A percentile compares a stretch with the other conserved stretches of the same genome.
Conservation (phyloP, 2,113 vertebrate species). For the Daubentonia madagascariensis region DNA sequence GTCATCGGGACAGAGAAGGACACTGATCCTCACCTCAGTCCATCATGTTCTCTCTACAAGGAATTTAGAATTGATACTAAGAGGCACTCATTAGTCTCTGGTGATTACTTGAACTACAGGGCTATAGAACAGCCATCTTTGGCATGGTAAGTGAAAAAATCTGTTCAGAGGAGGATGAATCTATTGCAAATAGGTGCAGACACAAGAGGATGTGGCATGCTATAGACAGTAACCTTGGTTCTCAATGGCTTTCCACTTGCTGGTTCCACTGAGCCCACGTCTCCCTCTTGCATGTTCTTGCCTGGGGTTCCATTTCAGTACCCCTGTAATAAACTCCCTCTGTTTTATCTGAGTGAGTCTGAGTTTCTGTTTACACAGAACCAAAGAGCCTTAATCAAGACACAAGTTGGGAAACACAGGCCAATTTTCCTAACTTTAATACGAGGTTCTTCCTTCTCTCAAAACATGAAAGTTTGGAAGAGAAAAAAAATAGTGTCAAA, state of each 20-base stretch:
- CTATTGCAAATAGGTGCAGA: not conserved
- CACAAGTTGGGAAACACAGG: conserved; percentile 1
- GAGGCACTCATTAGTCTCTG: not conserved
- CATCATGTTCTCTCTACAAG: not conserved
- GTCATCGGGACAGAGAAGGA: not conserved
- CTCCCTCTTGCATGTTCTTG: not conserved
- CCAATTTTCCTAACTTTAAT: conserved; percentile 27
- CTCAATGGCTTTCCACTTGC: not conserved
- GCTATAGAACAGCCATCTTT: not conserved
- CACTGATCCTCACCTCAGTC: not conserved
- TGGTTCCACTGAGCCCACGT: not conserved
- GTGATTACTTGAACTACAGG: not conserved
- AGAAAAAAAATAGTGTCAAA: not conserved
- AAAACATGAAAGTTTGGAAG: conserved; percentile 13
- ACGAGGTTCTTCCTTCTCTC: not conserved
- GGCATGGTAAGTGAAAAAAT: not conserved
- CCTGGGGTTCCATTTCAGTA: not conserved
- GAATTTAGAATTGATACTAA: not conserved
- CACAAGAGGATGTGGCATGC: not conserved
- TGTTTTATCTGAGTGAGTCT: conserved; percentile 2
- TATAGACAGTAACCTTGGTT: not conserved
- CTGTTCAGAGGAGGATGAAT: not conserved
- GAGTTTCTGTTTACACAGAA: not conserved
- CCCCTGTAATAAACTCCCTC: not conserved
- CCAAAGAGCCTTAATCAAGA: conserved; percentile 3